Conservation (phyloP, 2,113 vertebrate genomes). For the Aix galericulata region DNA sequence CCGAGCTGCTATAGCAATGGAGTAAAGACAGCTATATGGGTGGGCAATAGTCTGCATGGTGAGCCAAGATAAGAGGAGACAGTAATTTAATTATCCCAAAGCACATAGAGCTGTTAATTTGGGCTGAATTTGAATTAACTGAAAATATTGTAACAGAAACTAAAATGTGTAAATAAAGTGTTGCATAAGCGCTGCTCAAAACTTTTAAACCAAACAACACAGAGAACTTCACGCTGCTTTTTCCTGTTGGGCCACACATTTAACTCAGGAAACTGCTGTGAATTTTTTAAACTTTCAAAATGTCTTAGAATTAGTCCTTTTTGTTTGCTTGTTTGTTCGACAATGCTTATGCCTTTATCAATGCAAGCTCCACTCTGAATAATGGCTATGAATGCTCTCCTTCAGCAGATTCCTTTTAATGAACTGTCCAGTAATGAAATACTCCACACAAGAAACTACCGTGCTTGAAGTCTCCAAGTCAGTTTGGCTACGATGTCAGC, state of each 20-base stretch:
- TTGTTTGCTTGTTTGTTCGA: not conserved
- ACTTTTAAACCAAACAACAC: constrained; percentile 54
- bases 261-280: constrained; percentile 16
- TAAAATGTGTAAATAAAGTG: constrained; percentile 52
- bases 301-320: not conserved
- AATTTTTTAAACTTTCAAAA: constrained; percentile 22
- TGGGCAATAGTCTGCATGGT: constrained; percentile 66
- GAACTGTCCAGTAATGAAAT: not conserved
- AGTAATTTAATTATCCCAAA: constrained; percentile 85
- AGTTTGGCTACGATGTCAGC: not conserved
- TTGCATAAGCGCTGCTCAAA: constrained; percentile 35
- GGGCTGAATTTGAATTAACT: constrained; percentile 58
- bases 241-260: constrained; percentile 27
- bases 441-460: not conserved
- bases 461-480: not conserved
- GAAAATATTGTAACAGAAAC: constrained; percentile 65
- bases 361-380: constrained; percentile 2
- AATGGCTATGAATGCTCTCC: not conserved
- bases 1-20: constrained; percentile 16
- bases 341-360: not conserved
- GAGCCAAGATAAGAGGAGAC: constrained; percentile 77
- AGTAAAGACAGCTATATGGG: constrained; percentile 50
- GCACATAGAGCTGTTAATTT: constrained; percentile 65
- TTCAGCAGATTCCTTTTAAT: not conserved
- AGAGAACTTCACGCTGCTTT: constrained; percentile 5